phyloP scores from a whole-genome alignment of 2,797 vertebrate species.

The Sternotherus odoratus region DNA sequence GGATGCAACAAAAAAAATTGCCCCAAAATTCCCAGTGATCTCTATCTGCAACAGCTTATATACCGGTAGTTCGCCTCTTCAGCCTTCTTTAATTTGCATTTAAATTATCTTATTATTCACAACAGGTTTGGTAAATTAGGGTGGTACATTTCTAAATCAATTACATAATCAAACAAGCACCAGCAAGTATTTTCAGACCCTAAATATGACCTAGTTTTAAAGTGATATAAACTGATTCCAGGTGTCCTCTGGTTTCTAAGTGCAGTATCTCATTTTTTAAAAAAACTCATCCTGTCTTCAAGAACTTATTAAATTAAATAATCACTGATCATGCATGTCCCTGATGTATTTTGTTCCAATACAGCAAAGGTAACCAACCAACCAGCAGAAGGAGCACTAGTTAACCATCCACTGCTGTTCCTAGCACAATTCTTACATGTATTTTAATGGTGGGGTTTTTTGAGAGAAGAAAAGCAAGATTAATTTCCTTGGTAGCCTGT shows the following conservation, averaged over 20 bases:
- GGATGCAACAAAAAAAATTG: not conserved
- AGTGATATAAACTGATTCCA: rapidly evolving
- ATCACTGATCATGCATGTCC: rapidly evolving
- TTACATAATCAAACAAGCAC: not conserved
- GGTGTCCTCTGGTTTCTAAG: not conserved
- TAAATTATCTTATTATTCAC: not conserved
- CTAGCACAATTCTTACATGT: not conserved
- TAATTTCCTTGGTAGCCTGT: not conserved
- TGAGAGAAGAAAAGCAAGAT: not conserved
- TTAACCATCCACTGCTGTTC: not conserved
- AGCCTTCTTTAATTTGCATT: not conserved
- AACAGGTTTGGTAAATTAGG: too few species aligned
- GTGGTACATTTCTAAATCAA: not conserved
- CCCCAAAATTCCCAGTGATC: not conserved
- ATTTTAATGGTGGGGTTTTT: not conserved
- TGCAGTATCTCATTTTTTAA: not conserved
- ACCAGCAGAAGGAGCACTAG: rapidly evolving
- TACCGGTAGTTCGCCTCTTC: not conserved
- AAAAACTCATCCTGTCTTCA: not conserved
- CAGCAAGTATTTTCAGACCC: not conserved
- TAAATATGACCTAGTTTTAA: not conserved
- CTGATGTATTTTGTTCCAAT: not conserved
- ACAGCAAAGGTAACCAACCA: not conserved
- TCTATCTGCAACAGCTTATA: not conserved
- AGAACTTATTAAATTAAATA: not conserved